Evolutionary conservation across 2,113 vertebrate genomes (phyloP).

Genomic region (Neomonachus schauinslandi): DNA sequence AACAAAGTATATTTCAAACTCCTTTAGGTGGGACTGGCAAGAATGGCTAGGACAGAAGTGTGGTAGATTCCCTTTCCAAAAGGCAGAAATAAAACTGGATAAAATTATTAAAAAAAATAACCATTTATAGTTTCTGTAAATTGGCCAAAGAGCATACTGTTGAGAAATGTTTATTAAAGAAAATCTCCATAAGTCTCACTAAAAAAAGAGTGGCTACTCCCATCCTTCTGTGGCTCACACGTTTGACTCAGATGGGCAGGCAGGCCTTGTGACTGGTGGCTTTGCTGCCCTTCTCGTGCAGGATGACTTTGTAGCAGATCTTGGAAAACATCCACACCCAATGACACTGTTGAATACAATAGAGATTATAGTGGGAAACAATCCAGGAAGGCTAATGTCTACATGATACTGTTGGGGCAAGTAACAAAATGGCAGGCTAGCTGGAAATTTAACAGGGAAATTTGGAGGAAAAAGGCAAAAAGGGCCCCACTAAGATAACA

Average conservation of each 20-base stretch:
- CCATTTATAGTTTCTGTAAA: not conserved
- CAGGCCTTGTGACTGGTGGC: fast-evolving
- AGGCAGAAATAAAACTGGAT: not conserved
- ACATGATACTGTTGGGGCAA: not conserved
- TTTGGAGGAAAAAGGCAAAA: not conserved
- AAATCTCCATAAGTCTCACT: not conserved
- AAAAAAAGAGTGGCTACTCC: not conserved
- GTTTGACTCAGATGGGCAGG: not conserved
- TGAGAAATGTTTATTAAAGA: not conserved
- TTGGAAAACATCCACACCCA: not conserved
- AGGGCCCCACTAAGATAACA: not conserved
- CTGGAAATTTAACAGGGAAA: not conserved
- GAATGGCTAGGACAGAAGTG: not conserved
- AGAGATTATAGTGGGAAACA: not conserved
- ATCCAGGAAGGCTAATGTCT: not conserved
- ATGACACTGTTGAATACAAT: not conserved
- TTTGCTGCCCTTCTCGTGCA: not conserved
- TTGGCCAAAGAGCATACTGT: not conserved
- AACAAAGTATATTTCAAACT: not conserved
- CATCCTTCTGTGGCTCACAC: not conserved
- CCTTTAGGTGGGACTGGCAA: not conserved
- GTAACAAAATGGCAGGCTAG: not conserved
- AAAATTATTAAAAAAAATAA: not conserved
- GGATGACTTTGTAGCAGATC: not conserved
- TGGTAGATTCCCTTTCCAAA: not conserved